phyloP scores from a whole-genome alignment of 2,888 invertebrate genomes.

The Erebia palarica region DNA sequence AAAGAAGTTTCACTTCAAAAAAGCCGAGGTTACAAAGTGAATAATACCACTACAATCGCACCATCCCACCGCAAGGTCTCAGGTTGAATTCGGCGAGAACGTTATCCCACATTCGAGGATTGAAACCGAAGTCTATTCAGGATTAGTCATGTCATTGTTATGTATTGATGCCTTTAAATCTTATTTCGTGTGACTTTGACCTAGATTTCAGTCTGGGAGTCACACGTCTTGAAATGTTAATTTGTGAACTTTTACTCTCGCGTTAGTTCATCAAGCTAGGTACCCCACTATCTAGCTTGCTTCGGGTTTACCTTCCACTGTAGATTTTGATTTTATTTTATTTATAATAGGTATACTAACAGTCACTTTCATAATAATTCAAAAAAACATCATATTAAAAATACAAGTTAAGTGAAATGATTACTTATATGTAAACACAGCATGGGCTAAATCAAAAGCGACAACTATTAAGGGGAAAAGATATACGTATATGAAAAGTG shows the following conservation, averaged over 20 bases:
- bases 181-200: constrained; percentile 33
- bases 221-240: constrained; percentile 1
- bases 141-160: constrained; percentile 33
- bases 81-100: constrained; percentile 31
- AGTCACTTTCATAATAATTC: no score
- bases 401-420: no score
- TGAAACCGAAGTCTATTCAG: constrained; percentile 23
- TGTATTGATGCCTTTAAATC: constrained; percentile 5
- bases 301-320: no score
- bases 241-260: constrained; percentile 36
- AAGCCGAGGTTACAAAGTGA: constrained; percentile 5
- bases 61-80: constrained; percentile 29
- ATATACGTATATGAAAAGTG: no score
- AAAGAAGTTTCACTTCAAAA: no score
- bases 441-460: no score
- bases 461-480: no score
- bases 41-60: constrained; percentile 1
- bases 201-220: constrained; percentile 20
- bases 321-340: no score
- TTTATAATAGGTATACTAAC: no score
- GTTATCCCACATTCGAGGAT: constrained; percentile 31
- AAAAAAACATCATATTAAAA: no score
- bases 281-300: no score
- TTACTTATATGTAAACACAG: no score
- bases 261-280: background rate